phyloP scores from a whole-genome alignment of 2,888 invertebrate genomes.

The Drosophila ezoana region DNA sequence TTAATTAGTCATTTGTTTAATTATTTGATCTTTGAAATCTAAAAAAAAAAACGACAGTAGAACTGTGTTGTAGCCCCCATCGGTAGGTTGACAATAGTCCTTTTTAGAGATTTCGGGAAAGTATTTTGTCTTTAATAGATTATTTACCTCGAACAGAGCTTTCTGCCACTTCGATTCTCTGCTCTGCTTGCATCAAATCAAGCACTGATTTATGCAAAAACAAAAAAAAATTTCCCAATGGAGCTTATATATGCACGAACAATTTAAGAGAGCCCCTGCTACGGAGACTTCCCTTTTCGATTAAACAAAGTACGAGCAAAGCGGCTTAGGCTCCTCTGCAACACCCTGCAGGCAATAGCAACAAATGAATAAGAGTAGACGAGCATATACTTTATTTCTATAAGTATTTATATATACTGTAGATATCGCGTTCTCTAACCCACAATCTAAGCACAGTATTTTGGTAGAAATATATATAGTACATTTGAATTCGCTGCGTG shows the following conservation, averaged over 20 bases:
- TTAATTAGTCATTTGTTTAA: too few species aligned
- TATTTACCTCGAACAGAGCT: background rate
- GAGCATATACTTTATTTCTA: background rate
- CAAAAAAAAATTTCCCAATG: background rate
- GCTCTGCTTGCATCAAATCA: background rate
- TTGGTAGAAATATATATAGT: constrained; percentile 18
- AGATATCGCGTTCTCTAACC: constrained; percentile 3
- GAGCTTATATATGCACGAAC: constrained; percentile 2
- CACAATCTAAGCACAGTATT: constrained; percentile 9
- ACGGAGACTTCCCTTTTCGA: background rate
- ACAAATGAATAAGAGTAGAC: background rate
- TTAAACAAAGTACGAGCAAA: constrained; percentile 16
- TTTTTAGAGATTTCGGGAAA: too few species aligned
- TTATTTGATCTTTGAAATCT: too few species aligned
- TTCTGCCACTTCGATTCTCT: background rate
- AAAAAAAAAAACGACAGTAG: too few species aligned
- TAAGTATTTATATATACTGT: background rate
- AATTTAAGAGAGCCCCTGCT: background rate
- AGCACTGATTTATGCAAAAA: constrained; percentile 1
- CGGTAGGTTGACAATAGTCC: too few species aligned
- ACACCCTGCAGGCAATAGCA: constrained; percentile 1
- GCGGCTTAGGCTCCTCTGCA: constrained; percentile 8
- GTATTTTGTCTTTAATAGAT: background rate
- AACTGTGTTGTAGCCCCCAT: too few species aligned
- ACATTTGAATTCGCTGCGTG: constrained; percentile 38